phyloP scores from a whole-genome alignment of 2,888 invertebrate species.

The Diachrysia chrysitis region DNA sequence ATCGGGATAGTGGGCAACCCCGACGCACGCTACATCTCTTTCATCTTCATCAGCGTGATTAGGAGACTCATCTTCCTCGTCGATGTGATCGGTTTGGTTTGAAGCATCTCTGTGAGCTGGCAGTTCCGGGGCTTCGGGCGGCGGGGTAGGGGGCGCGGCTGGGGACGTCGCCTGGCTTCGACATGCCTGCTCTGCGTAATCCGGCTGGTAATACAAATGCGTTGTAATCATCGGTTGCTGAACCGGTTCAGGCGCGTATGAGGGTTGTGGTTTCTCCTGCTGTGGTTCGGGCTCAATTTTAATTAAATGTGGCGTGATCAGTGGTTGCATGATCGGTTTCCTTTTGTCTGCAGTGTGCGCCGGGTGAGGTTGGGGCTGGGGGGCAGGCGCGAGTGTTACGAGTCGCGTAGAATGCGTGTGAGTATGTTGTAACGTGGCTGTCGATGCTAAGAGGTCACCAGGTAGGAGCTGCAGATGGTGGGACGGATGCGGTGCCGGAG shows the following conservation, averaged over 20 bases:
- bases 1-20: constrained; percentile 84
- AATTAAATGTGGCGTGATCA: constrained; percentile 89
- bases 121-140: constrained; percentile 87
- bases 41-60: constrained; percentile 85
- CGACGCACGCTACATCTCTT: constrained; percentile 83
- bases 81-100: constrained; percentile 94
- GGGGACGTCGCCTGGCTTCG: constrained; percentile 90
- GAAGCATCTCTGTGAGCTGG: constrained; percentile 94
- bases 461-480: constrained; percentile 92
- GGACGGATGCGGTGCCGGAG: constrained; percentile 88
- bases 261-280: constrained; percentile 81
- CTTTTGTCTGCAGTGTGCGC: constrained; percentile 77
- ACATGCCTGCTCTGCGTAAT: constrained; percentile 83
- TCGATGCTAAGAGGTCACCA: constrained; percentile 90
- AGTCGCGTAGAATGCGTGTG: constrained; percentile 92
- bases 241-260: constrained; percentile 84
- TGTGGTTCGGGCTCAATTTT: constrained; percentile 92
- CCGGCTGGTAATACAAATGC: constrained; percentile 89
- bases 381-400: constrained; percentile 91
- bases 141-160: constrained; percentile 87
- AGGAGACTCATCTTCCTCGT: constrained; percentile 91
- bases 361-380: constrained; percentile 79
- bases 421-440: constrained; percentile 91
- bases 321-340: constrained; percentile 85
- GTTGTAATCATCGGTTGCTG: constrained; percentile 88